A percentile compares a stretch with the other conserved stretches of the same genome.
phyloP scores from a whole-genome alignment of 2,797 vertebrate genomes.

The Peromyscus attwateri region DNA sequence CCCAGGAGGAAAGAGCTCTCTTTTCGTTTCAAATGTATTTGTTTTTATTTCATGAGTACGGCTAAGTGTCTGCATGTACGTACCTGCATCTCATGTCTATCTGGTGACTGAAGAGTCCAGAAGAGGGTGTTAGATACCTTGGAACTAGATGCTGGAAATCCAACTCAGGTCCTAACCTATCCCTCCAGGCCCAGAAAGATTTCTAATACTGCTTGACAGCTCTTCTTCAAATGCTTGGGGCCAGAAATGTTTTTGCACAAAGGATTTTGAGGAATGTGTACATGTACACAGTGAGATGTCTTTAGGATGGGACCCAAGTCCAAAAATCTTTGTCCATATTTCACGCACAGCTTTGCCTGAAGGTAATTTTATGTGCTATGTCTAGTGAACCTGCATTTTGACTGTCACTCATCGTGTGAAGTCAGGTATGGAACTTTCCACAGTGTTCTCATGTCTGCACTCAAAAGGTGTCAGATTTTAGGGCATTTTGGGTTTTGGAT shows the following conservation, averaged over 20 bases:
- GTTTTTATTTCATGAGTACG: neutral
- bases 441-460: neutral
- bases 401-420: neutral
- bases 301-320: neutral
- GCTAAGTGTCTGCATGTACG: neutral
- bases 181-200: neutral
- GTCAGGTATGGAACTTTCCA: neutral
- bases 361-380: neutral
- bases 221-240: neutral
- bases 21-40: neutral
- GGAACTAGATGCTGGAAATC: neutral
- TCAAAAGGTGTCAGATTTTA: neutral
- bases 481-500: neutral
- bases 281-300: neutral
- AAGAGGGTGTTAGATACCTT: neutral
- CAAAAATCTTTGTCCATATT: neutral
- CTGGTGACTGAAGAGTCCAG: neutral
- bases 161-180: no score
- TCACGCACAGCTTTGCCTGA: neutral
- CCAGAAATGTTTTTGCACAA: neutral
- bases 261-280: neutral
- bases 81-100: neutral
- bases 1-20: neutral
- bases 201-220: conserved; percentile 30
- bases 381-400: neutral